Base-by-base conservation (phyloP, 2,797 vertebrate genomes). In the Neosilurus mollespiculum region DNA sequence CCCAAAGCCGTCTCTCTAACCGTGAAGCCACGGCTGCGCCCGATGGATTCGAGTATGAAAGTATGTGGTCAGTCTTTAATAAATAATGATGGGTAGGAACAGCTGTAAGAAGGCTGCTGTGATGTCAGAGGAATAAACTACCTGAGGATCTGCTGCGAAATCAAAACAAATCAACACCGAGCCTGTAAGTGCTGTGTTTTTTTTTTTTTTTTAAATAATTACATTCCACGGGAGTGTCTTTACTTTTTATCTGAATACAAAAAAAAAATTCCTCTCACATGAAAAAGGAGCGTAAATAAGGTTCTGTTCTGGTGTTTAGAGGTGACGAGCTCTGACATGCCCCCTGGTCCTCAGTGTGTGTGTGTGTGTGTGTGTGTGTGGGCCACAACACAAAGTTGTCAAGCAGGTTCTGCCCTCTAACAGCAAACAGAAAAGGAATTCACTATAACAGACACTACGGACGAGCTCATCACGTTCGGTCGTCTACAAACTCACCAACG, bases 391-490 rank as follows among this genome's bases (percentile, higher is more conserved):
- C 3, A 49, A 84, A 85, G 84, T 9, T 75, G 83, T 70, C 18
- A 34, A 82, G 76, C 83, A 88, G 64, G 78, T 80, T 83, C 20
- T 69, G 67, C 73, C 61, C 59, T 14, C 37, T 12, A 53, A 77
- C 53, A 73, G 81, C 0, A 7, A 2, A 67, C 26, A 49, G 65
- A 54, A 43, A 49, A 65, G 59, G 71, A 26, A 53, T 16, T 54
- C 34, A 51, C 34, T 26, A 0, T 20, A 34, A 14, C 3, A 73
- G 73, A 73, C 15, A 6, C n/a, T 53, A 16, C 14, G 53, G 71
- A 26, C 14, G 24, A 65, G 14, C 11, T 26, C 14, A 26, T 4
- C 37, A 49, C 10, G 1, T 22, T 3, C 34, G 0, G 66, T 22
- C 70, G 24, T 72, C n/a, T 15, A 3, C 49, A 72, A 15, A 11